Evolutionary conservation across 1,140 invertebrate genomes (phyloP).

Genomic region (Bilobella aurantiaca): DNA sequence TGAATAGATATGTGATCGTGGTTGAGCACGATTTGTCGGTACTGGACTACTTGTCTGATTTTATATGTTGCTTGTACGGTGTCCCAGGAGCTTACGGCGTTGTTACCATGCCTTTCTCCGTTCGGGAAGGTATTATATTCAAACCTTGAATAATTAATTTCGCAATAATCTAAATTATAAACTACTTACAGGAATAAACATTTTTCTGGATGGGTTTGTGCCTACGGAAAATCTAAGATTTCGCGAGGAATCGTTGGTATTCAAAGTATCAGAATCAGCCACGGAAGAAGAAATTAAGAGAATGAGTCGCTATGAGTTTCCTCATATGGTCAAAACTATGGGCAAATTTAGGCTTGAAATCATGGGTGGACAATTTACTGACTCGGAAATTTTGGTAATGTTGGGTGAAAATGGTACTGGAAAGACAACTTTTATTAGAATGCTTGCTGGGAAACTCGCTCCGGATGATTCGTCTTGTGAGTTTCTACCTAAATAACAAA

Average conservation of each 20-base stretch:
- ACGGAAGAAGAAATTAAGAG: constrained; percentile 94
- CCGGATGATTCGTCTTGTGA: constrained; percentile 67
- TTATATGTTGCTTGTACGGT: constrained; percentile 97
- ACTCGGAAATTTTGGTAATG: constrained; percentile 97
- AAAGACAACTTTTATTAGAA: constrained; percentile 97
- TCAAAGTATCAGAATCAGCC: constrained; percentile 96
- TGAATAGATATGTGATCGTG: constrained; percentile 64
- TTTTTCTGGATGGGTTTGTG: constrained; percentile 98
- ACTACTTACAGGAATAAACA: constrained; percentile 75
- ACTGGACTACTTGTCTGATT: constrained; percentile 96
- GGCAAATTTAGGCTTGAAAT: constrained; percentile 74
- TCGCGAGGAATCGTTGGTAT: constrained; percentile 88
- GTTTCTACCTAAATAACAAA: too few relatives aligned
- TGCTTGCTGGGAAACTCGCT: constrained; percentile 89
- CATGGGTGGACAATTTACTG: constrained; percentile 87
- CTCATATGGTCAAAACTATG: constrained; percentile 59
- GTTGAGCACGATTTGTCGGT: constrained; percentile 99
- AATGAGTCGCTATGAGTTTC: constrained; percentile 93
- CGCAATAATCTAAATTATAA: constrained; percentile 2
- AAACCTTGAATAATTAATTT: constrained; percentile 7
- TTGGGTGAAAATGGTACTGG: constrained; percentile 99
- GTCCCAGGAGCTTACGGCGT: constrained; percentile 98
- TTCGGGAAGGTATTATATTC: constrained; percentile 71
- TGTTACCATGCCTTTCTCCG: constrained; percentile 98
- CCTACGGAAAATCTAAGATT: constrained; percentile 99